Evolutionary conservation across 2,113 vertebrate genomes (phyloP).

Genomic region (Passerina amoena): DNA sequence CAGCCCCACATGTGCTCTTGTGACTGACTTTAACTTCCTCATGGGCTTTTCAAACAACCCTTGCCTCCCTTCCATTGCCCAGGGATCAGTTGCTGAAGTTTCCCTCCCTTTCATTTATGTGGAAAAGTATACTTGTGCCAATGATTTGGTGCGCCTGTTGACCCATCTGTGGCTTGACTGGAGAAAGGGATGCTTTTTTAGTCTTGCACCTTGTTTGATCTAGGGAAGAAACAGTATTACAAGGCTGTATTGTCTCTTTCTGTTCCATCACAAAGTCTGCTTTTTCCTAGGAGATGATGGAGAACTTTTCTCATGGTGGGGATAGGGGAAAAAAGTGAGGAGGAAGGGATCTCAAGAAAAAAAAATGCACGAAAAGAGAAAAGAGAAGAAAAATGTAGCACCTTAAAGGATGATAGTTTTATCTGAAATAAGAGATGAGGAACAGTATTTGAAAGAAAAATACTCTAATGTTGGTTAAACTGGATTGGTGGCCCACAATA

Average conservation of each 20-base stretch:
- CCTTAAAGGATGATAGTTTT: background rate
- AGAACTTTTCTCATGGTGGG: background rate
- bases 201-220: background rate
- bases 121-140: background rate
- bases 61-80: background rate
- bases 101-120: background rate
- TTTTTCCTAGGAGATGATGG: background rate
- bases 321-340: background rate
- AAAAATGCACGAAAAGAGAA: background rate
- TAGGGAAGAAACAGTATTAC: background rate
- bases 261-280: background rate
- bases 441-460: background rate
- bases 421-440: background rate
- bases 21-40: background rate
- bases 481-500: background rate
- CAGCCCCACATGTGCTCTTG: background rate
- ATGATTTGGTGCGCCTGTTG: background rate
- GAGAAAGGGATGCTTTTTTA: background rate
- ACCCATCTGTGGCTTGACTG: rapidly evolving
- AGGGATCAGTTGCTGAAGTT: background rate
- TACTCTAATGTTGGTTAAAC: background rate
- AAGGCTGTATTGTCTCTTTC: background rate
- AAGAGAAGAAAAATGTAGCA: background rate
- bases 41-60: background rate
- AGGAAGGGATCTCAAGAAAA: background rate